phyloP scores from a whole-genome alignment of 2,888 invertebrate genomes.

The Helicoverpa assulta region DNA sequence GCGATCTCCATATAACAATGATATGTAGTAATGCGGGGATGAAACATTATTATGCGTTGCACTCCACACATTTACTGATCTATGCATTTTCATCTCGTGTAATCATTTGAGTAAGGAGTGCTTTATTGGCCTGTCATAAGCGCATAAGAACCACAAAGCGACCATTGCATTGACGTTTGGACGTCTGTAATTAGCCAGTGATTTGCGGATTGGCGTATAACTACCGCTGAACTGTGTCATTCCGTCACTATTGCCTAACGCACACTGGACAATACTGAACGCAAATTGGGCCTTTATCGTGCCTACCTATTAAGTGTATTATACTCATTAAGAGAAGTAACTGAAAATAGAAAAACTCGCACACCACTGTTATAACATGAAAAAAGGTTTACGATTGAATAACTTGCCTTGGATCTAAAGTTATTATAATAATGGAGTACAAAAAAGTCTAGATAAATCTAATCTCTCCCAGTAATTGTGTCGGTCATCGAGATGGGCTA shows the following conservation, averaged over 20 bases:
- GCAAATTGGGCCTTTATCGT: background rate
- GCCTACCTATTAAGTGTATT: background rate
- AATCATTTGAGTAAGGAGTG: slow-evolving; percentile 32
- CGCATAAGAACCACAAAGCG: background rate
- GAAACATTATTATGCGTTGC: slow-evolving; percentile 53
- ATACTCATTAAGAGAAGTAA: background rate
- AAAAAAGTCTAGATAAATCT: slow-evolving; percentile 42
- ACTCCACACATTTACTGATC: slow-evolving; percentile 51
- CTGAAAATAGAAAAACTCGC: too few species aligned
- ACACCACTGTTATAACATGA: too few species aligned
- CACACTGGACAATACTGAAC: background rate
- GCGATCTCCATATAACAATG: slow-evolving; percentile 47
- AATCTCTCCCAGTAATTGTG: slow-evolving; percentile 34
- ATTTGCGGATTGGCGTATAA: background rate
- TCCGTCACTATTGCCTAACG: background rate
- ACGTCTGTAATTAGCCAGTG: background rate
- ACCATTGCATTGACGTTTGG: background rate
- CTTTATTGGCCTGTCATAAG: background rate
- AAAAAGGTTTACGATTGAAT: too few species aligned
- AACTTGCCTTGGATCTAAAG: too few species aligned
- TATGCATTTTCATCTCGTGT: slow-evolving; percentile 40
- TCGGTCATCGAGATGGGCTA: slow-evolving; percentile 53
- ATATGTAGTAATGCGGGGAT: slow-evolving; percentile 47
- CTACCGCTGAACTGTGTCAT: background rate
- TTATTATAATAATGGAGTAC: slow-evolving; percentile 17